Evolutionary conservation across 2,113 vertebrate genomes (phyloP).

Genomic region (Argyrosomus japonicus): DNA sequence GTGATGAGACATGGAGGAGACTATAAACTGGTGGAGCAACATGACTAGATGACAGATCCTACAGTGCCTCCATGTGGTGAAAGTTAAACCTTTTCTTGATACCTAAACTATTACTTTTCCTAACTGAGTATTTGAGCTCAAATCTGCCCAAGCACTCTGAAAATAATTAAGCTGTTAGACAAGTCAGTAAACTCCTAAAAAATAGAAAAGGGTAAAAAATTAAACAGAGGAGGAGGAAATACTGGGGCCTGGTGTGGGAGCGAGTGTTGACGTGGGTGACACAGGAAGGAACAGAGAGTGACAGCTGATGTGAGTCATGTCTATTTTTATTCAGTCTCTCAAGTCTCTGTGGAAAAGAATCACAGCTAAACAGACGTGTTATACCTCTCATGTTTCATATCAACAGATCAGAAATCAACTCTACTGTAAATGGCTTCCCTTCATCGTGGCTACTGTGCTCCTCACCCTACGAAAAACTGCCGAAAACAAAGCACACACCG

Average conservation of each 20-base stretch:
- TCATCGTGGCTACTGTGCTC: conserved; percentile 6
- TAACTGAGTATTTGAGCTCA: background rate
- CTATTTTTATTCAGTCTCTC: conserved; percentile 80
- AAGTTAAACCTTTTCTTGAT: background rate
- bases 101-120: background rate
- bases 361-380: conserved; percentile 62
- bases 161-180: background rate
- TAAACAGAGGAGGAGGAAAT: background rate
- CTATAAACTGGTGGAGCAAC: conserved; percentile 2
- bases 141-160: background rate
- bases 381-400: conserved; percentile 52
- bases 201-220: background rate
- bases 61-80: conserved; percentile 71
- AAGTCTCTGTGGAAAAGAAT: conserved; percentile 58
- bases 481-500: conserved; percentile 48
- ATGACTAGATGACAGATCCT: conserved; percentile 24
- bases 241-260: conserved; percentile 7
- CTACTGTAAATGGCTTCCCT: conserved; percentile 36
- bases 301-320: conserved; percentile 79
- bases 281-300: conserved; percentile 65
- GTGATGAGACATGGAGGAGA: background rate
- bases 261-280: conserved; percentile 41
- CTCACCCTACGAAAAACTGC: conserved; percentile 33
- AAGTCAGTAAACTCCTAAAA: background rate
- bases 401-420: conserved; percentile 53